Evolutionary conservation across 2,888 invertebrate genomes (phyloP).

Genomic region (Ametastegia equiseti): DNA sequence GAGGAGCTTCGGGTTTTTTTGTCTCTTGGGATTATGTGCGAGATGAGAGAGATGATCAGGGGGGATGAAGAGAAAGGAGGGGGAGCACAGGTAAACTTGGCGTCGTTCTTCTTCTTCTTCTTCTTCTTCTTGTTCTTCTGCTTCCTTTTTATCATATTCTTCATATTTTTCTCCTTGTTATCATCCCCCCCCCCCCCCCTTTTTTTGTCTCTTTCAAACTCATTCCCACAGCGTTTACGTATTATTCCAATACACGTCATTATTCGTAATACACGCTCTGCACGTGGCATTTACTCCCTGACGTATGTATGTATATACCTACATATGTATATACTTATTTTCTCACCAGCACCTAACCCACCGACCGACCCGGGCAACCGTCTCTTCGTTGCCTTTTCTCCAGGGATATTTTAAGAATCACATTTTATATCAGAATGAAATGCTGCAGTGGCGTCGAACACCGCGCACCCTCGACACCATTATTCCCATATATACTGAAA

Average conservation of each 20-base stretch:
- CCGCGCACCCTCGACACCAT: background rate
- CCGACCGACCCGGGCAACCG: conserved; percentile 27
- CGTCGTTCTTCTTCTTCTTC: conserved; percentile 8
- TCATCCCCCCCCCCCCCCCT: no score
- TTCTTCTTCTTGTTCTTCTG: background rate
- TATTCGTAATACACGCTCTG: conserved; percentile 18
- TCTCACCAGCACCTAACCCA: background rate
- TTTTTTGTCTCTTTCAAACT: conserved; percentile 18
- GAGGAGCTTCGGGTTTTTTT: conserved; percentile 33
- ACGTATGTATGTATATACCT: background rate
- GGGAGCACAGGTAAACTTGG: background rate
- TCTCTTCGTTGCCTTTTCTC: conserved; percentile 44
- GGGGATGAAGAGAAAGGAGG: background rate
- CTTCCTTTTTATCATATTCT: background rate
- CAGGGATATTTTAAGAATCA: conserved; percentile 46
- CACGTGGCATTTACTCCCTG: background rate
- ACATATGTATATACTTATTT: background rate
- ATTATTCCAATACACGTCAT: conserved; percentile 34
- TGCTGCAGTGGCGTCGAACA: conserved; percentile 35
- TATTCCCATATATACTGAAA: background rate
- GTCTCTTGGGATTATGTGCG: conserved; percentile 31
- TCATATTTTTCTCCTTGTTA: background rate
- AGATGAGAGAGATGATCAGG: conserved; percentile 35
- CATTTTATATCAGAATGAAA: conserved; percentile 44
- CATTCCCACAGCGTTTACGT: conserved; percentile 24